Evolutionary conservation across 92 coral and sea anemone genomes (phyloP), one percentile per base, ranked within the genome.

Genomic region (Virgularia gustaviana): DNA sequence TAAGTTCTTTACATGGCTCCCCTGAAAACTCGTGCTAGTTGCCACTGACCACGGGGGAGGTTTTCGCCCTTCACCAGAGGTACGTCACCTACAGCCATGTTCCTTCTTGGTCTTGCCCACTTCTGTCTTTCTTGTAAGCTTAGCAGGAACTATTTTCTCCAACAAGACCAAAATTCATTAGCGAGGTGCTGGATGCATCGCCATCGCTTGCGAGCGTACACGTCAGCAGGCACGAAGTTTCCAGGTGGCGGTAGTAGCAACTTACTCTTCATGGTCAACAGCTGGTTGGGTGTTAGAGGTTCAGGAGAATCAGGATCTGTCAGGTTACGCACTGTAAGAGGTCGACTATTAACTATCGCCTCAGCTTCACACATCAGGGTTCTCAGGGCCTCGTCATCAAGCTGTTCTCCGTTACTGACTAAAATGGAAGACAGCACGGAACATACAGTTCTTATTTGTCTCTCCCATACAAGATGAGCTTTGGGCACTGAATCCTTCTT

Each of bases 1-100:
- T n/a, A n/a, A n/a, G n/a, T n/a, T n/a, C n/a, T n/a, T n/a, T 55
- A 55, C 62, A 55, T 55, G 62, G 62, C 62, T 55, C 62, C 62
- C 62, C 62, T 55, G 62, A 55, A 55, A 55, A 81, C 61, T 20
- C 82, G 37, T 29, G 82, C 78, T 1, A 81, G 78, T 35, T 81
- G 63, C 86, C 78, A 81, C 36, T 75, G 43, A 54, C 76, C 76
- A 8, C 59, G 80, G 18, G 78, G 61, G 3, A 7, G n/a, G n/a
- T n/a, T n/a, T n/a, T n/a, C n/a, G n/a, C n/a, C n/a, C 22, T 10
- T 75, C 58, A 8, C 65, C 85, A 16, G 62, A 75, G 52, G 76
- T 2, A 78, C 15, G 19, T 78, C 75, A 9, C 35, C 75, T 27
- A 27, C 33, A 30, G 25, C 36, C 64, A 51, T 36, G 43, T 70